phyloP scores from a whole-genome alignment of 2,113 vertebrate species.

The Dryoscopus gambensis region DNA sequence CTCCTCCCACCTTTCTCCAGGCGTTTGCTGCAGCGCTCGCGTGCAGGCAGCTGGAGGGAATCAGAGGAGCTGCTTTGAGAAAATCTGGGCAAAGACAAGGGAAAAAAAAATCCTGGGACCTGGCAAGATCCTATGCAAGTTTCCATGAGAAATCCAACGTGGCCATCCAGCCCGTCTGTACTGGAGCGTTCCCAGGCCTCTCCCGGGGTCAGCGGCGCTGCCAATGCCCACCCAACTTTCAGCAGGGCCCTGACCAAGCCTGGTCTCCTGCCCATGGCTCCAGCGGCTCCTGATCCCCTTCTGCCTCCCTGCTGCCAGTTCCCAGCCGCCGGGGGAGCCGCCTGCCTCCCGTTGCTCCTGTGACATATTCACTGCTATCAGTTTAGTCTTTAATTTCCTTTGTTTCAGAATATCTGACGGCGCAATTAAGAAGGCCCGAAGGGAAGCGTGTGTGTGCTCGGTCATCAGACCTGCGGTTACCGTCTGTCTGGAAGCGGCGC shows the following conservation, averaged over 20 bases:
- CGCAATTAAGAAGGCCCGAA: background rate
- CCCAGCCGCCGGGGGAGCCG: background rate
- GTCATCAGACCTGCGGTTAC: constrained; percentile 40
- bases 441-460: constrained; percentile 23
- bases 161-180: background rate
- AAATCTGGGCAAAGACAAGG: constrained; percentile 49
- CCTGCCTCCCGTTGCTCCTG: background rate
- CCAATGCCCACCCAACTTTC: constrained; percentile 10
- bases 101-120: constrained; percentile 29
- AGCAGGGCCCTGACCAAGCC: background rate
- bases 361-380: constrained; percentile 29
- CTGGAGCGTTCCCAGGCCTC: constrained; percentile 30
- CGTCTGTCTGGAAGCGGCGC: background rate
- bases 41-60: constrained; percentile 53
- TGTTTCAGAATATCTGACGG: constrained; percentile 4
- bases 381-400: constrained; percentile 22
- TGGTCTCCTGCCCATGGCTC: background rate
- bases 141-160: constrained; percentile 45
- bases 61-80: background rate
- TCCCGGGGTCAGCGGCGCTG: background rate
- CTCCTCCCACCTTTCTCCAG: background rate
- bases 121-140: constrained; percentile 9
- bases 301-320: background rate
- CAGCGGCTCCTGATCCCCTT: accelerated
- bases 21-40: background rate